Percentiles rank a stretch among this genome's conserved stretches.
Evolutionary conservation across 1,140 invertebrate genomes (phyloP).

Genomic region (Lysiphlebus fabarum): DNA sequence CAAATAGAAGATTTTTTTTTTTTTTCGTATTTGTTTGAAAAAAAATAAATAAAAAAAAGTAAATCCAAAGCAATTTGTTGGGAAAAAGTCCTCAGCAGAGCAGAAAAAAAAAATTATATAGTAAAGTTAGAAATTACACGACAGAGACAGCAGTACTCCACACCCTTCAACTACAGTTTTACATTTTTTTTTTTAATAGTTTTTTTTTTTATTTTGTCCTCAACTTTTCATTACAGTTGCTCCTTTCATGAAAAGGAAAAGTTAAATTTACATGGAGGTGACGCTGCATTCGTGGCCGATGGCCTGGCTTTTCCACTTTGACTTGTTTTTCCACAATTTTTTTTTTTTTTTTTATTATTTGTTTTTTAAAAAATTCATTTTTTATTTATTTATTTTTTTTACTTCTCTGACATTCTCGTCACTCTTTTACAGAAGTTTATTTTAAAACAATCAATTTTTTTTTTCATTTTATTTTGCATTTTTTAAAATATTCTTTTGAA

Average conservation of each 20-base stretch:
- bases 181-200: not conserved
- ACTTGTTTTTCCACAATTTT: constrained; percentile 1
- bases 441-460: no score
- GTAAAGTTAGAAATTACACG: no score
- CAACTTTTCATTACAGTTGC: constrained; percentile 23
- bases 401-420: not conserved
- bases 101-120: no score
- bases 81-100: no score
- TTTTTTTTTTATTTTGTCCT: constrained; percentile 7
- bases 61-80: no score
- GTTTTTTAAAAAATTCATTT: not conserved
- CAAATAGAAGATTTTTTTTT: no score
- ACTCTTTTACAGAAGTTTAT: no score
- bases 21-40: no score
- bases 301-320: constrained; percentile 7
- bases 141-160: no score
- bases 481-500: not conserved
- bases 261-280: constrained; percentile 31
- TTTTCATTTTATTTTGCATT: no score
- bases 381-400: no score
- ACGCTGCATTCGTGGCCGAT: not conserved
- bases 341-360: not conserved
- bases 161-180: not conserved
- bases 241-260: constrained; percentile 26
- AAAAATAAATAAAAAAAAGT: no score